Percentiles rank a stretch among this genome's conserved stretches.
phyloP scores from a whole-genome alignment of 2,888 invertebrate species.

The Myopa tessellatipennis region DNA sequence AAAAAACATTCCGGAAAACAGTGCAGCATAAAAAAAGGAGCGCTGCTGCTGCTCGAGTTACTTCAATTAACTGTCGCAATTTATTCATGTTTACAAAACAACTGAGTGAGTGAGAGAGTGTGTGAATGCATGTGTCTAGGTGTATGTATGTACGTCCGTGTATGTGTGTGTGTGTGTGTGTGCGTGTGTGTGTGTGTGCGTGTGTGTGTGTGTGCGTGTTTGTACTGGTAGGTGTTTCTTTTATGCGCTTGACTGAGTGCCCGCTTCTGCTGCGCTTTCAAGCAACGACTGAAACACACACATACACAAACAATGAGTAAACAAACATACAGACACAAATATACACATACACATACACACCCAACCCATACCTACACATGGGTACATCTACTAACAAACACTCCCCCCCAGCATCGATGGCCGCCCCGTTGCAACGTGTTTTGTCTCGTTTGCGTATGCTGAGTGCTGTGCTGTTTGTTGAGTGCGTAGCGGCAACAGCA shows the following conservation, averaged over 20 bases:
- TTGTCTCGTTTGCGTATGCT: too few relatives aligned
- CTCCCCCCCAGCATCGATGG: not conserved
- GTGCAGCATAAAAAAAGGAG: not conserved
- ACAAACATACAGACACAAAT: too few relatives aligned
- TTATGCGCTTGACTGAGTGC: too few relatives aligned
- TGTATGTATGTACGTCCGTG: not conserved
- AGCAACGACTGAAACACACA: not conserved
- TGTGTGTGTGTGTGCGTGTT: not conserved
- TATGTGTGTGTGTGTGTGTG: not conserved
- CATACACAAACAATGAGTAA: not conserved
- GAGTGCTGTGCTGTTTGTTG: not conserved
- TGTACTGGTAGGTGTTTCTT: not conserved
- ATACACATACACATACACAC: too few relatives aligned
- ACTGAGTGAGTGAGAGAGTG: not conserved
- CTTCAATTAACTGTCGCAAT: conserved; percentile 37
- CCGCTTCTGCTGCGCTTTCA: not conserved
- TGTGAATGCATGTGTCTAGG: not conserved
- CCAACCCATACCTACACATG: too few relatives aligned
- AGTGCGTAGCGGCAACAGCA: conserved; percentile 4
- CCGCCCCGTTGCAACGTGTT: not conserved
- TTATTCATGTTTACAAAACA: conserved; percentile 37
- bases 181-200: not conserved
- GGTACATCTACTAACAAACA: too few relatives aligned
- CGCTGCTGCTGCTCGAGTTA: not conserved
- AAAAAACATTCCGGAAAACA: not conserved